phyloP scores from a whole-genome alignment of 2,797 vertebrate genomes.

The Catharus ustulatus region DNA sequence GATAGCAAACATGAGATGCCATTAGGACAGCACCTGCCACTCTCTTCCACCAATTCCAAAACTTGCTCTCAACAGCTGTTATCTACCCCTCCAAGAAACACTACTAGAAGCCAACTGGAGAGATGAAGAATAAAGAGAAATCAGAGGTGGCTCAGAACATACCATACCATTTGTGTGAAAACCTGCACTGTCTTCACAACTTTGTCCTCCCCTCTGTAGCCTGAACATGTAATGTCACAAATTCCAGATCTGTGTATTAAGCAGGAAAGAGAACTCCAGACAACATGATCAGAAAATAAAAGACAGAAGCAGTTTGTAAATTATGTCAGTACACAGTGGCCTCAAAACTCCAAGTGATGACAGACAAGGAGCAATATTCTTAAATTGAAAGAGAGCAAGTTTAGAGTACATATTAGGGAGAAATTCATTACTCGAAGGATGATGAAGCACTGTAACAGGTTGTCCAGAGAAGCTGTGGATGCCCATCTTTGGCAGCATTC shows the following conservation, averaged over 20 bases:
- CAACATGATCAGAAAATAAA: background rate
- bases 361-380: background rate
- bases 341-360: background rate
- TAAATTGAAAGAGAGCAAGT: background rate
- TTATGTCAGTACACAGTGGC: background rate
- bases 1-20: background rate
- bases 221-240: background rate
- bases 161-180: background rate
- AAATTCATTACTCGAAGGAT: background rate
- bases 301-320: background rate
- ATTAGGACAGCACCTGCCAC: background rate
- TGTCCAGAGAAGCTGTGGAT: background rate
- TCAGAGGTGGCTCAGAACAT: background rate
- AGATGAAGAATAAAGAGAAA: background rate
- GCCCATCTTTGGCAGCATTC: background rate
- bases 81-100: background rate
- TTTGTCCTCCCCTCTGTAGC: background rate
- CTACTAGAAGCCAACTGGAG: background rate
- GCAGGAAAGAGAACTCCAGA: background rate
- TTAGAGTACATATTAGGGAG: background rate
- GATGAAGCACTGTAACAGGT: background rate
- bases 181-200: background rate
- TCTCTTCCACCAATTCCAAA: background rate
- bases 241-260: background rate
- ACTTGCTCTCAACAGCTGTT: background rate